Percentiles rank a stretch among this genome's conserved stretches.
These are phyloP conservation scores for Trimorus sp. DNA, from an alignment of 2,888 invertebrate species.

Conservation along the genomic window DNA sequence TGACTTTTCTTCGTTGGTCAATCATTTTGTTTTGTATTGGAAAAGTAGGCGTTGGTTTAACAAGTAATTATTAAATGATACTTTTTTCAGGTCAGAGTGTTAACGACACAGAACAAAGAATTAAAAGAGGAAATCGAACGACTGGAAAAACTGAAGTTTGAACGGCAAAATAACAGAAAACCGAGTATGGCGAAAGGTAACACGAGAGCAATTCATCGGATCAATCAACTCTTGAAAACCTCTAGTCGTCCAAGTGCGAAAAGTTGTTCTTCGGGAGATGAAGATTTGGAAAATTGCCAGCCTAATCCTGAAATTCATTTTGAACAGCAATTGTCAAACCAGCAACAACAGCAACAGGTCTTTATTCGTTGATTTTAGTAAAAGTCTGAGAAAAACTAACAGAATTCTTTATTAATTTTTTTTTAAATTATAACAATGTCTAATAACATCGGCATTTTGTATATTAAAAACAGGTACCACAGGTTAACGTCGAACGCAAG, in stretches of 20 bases:
- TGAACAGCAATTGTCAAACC: background rate
- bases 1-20: background rate
- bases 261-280: conserved; percentile 69
- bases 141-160: conserved; percentile 84
- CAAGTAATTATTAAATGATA: background rate
- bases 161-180: conserved; percentile 83
- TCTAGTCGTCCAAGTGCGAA: conserved; percentile 64
- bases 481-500: conserved; percentile 71
- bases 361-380: background rate
- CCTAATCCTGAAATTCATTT: conserved; percentile 10
- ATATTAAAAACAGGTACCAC: conserved; percentile 32
- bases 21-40: background rate
- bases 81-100: conserved; percentile 82
- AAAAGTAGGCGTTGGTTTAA: too few relatives aligned
- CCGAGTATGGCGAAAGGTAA: conserved; percentile 83
- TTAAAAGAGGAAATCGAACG: conserved; percentile 86
- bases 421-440: background rate
- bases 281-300: conserved; percentile 40
- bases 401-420: too few relatives aligned
- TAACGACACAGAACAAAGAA: conserved; percentile 87
- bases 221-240: conserved; percentile 85
- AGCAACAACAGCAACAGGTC: conserved; percentile 18
- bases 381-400: too few relatives aligned
- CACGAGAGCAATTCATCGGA: conserved; percentile 89
- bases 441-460: background rate